Conservation (phyloP, 1,140 invertebrate genomes). For the Macrotrachela quadricornifera region DNA sequence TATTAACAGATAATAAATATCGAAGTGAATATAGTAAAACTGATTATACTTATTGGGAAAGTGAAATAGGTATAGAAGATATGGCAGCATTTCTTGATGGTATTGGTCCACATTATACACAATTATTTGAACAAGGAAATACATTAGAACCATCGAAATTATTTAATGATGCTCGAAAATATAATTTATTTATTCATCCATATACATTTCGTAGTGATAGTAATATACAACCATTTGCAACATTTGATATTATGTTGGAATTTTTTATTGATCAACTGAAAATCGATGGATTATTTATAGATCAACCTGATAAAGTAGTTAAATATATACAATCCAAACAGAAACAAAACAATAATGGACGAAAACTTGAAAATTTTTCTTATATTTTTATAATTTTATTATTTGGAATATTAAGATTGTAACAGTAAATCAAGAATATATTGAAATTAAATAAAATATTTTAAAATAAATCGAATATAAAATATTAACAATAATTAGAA, state of each 20-base stretch:
- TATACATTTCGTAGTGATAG: conserved; percentile 5
- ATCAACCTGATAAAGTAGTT: conserved; percentile 1
- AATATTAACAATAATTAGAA: too few species aligned
- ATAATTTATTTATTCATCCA: conserved; percentile 2
- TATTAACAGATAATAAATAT: neutral
- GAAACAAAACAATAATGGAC: too few species aligned
- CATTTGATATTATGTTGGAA: neutral
- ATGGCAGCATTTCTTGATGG: conserved; percentile 4
- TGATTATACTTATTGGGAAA: neutral
- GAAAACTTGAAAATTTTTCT: too few species aligned
- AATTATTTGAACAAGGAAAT: neutral
- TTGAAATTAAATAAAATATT: too few species aligned
- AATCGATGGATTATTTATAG: conserved; percentile 2
- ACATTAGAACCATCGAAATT: neutral
- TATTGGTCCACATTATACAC: conserved; percentile 4
- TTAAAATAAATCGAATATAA: too few species aligned
- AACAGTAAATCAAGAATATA: too few species aligned
- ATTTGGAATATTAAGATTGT: too few species aligned
- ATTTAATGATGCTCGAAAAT: neutral
- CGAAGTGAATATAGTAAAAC: neutral
- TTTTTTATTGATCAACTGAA: conserved; percentile 1
- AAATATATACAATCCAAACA: neutral
- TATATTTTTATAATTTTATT: too few species aligned
- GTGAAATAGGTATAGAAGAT: conserved; percentile 2
- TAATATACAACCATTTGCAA: neutral